phyloP scores from a whole-genome alignment of 2,797 vertebrate genomes.

The Crenuchus spilurus region DNA sequence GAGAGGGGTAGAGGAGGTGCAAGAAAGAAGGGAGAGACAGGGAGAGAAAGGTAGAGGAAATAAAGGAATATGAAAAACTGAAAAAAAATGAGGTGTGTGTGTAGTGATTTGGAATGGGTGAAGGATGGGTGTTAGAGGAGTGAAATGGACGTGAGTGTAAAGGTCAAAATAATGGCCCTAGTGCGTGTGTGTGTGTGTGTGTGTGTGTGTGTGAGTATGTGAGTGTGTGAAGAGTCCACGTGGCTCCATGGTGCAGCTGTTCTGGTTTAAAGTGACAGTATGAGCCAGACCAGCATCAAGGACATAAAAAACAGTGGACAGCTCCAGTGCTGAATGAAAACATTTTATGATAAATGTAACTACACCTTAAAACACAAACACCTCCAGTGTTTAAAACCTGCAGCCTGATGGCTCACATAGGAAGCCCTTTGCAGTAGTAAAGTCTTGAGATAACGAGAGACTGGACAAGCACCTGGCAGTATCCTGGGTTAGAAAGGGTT shows the following conservation, averaged over 20 bases:
- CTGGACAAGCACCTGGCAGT: too few relatives aligned
- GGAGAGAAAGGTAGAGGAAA: slow-evolving; percentile 23
- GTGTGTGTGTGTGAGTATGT: slow-evolving; percentile 1
- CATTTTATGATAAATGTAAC: not conserved
- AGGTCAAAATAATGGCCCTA: not conserved
- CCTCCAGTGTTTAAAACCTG: not conserved
- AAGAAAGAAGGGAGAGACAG: slow-evolving; percentile 25
- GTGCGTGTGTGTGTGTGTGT: not conserved
- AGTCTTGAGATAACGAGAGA: too few relatives aligned
- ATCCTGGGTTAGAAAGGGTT: too few relatives aligned
- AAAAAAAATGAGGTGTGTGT: too few relatives aligned
- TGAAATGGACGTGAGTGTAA: not conserved
- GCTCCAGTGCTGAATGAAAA: not conserved
- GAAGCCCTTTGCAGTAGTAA: too few relatives aligned
- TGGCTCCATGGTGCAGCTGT: not conserved
- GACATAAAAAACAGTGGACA: not conserved
- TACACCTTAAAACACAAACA: not conserved
- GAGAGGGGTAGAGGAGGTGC: slow-evolving; percentile 18
- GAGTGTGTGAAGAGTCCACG: not conserved
- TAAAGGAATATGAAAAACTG: too few relatives aligned
- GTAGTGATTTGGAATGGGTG: slow-evolving; percentile 7
- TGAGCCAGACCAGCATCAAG: not conserved
- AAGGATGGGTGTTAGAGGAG: too few relatives aligned
- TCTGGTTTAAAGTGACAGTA: not conserved
- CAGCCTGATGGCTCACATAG: too few relatives aligned